A percentile compares a stretch with the other conserved stretches of the same genome.
These are phyloP conservation scores for Macrotis lagotis DNA, from an alignment of 2,113 vertebrate genomes.

Conservation along the genomic window DNA sequence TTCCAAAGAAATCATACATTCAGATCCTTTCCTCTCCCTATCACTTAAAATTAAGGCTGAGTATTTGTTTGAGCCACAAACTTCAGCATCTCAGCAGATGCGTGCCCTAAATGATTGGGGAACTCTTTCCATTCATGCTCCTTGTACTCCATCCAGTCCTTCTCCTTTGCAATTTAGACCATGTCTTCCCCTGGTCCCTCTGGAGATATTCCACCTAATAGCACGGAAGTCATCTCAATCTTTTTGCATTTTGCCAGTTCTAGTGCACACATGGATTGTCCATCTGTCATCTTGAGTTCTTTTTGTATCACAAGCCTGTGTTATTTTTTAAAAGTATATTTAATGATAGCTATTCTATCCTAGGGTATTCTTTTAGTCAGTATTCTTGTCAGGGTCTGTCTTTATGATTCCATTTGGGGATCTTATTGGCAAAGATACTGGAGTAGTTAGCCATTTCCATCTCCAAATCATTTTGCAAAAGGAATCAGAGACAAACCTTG, in stretches of 20 bases:
- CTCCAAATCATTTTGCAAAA: not conserved
- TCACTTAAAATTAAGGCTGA: too few relatives aligned
- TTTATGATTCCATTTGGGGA: not conserved
- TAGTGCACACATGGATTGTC: not conserved
- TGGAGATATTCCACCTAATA: not conserved
- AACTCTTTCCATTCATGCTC: not conserved
- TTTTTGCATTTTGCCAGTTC: not conserved
- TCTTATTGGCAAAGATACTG: not conserved
- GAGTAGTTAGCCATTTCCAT: not conserved
- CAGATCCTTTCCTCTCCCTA: not conserved
- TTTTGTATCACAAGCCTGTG: not conserved
- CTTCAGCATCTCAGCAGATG: not conserved
- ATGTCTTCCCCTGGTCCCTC: not conserved
- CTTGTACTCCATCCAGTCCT: not conserved
- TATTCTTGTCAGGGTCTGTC: not conserved
- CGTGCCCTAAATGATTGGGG: not conserved
- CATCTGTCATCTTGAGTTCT: not conserved
- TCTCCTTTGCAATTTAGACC: not conserved
- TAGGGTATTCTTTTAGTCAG: not conserved
- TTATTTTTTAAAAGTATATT: not conserved
- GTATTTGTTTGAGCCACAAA: not conserved
- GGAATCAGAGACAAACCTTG: not conserved
- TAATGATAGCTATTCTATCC: not conserved
- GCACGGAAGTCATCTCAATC: not conserved
- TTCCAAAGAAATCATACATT: not conserved